phyloP scores from a whole-genome alignment of 2,797 vertebrate genomes.

The Trachurus trachurus region DNA sequence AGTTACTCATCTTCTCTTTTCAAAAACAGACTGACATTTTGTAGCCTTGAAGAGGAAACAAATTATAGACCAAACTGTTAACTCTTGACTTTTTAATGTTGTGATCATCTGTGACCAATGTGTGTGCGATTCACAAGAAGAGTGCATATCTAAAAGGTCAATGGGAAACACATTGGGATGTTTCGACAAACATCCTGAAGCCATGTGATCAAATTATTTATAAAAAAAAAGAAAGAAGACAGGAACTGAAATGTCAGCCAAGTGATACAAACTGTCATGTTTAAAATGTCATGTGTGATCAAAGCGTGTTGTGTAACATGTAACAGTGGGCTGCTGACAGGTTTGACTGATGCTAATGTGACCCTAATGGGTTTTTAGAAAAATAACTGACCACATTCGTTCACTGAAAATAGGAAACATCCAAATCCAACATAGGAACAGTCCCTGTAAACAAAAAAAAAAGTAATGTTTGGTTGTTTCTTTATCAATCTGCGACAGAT shows the following conservation, averaged over 20 bases:
- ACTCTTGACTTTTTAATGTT: conserved; percentile 7
- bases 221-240: neutral
- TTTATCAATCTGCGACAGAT: neutral
- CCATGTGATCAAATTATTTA: conserved; percentile 17
- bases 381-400: neutral
- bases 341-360: neutral
- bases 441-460: too few species aligned
- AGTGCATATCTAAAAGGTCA: conserved; percentile 17
- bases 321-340: neutral
- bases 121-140: conserved; percentile 27
- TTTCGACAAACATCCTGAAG: conserved; percentile 49
- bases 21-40: conserved; percentile 31
- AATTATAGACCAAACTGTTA: conserved; percentile 19
- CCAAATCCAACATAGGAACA: neutral
- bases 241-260: conserved; percentile 9
- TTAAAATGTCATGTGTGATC: conserved; percentile 6
- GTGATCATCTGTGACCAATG: conserved; percentile 48
- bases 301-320: conserved; percentile 4
- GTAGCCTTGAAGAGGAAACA: conserved; percentile 6
- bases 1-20: conserved; percentile 27
- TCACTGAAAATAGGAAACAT: too few species aligned
- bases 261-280: conserved; percentile 37
- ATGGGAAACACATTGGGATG: conserved; percentile 38
- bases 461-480: neutral
- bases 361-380: conserved; percentile 1